These are phyloP conservation scores for Leptopilina boulardi DNA, from an alignment of 1,140 invertebrate species.

Conservation along the genomic window DNA sequence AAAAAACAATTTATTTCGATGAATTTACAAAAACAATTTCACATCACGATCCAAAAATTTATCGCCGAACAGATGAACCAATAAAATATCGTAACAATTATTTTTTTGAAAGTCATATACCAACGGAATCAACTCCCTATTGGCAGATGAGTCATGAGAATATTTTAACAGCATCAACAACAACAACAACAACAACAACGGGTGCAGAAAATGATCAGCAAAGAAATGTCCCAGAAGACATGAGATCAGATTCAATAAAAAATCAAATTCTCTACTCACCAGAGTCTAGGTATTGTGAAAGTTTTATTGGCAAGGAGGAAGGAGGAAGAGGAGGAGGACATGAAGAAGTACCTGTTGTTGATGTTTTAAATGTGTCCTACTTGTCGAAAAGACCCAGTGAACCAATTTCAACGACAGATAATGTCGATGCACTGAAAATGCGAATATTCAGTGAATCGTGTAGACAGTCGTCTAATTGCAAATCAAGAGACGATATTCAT, in stretches of 20 bases:
- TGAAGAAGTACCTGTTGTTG: conserved; percentile 4
- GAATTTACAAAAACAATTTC: neutral
- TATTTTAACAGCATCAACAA: neutral
- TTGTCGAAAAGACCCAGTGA: conserved; percentile 1
- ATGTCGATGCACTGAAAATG: neutral
- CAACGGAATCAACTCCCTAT: neutral
- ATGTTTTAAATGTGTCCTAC: conserved; percentile 1
- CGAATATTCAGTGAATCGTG: neutral
- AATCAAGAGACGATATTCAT: neutral
- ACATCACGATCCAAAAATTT: neutral
- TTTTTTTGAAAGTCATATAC: neutral
- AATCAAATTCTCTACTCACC: neutral
- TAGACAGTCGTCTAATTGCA: neutral
- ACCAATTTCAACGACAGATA: neutral
- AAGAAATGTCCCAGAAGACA: neutral
- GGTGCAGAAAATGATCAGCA: neutral
- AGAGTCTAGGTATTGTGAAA: conserved; percentile 7
- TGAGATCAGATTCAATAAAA: neutral
- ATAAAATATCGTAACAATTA: conserved; percentile 6
- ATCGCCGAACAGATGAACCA: neutral
- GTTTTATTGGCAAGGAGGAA: neutral
- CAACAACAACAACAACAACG: too few relatives aligned
- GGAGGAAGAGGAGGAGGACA: too few relatives aligned
- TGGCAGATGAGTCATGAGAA: conserved; percentile 4
- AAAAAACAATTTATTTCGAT: neutral